Evolutionary conservation across 2,797 vertebrate species (phyloP).

Genomic region (Scolopax bukidnonensis): DNA sequence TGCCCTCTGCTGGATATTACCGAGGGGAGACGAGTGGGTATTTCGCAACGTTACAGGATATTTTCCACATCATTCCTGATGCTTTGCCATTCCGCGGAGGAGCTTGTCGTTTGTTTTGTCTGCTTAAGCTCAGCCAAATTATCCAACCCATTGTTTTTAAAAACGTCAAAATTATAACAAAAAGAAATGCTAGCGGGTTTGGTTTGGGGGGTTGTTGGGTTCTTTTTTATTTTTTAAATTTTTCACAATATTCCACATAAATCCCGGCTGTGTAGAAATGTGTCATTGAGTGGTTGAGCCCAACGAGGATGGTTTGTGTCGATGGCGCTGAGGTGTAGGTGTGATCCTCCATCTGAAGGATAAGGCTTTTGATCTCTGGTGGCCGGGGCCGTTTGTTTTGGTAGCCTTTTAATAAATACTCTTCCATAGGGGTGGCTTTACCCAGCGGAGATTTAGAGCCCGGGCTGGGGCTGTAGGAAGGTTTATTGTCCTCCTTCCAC

Average conservation of each 20-base stretch:
- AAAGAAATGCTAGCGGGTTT: neutral
- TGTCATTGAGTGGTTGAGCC: accelerated
- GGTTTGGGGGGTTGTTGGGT: too few species aligned
- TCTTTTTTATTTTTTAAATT: neutral
- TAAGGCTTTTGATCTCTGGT: neutral
- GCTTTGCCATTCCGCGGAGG: neutral
- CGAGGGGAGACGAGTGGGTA: neutral
- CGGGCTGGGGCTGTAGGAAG: neutral
- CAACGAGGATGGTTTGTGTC: too few species aligned
- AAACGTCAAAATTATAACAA: accelerated
- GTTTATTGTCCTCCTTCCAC: neutral
- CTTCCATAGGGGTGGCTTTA: neutral
- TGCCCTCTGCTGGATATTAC: conserved; percentile 75
- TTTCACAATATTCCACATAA: accelerated
- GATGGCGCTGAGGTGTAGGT: neutral
- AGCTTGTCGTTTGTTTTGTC: neutral
- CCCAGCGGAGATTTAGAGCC: neutral
- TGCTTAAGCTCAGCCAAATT: neutral
- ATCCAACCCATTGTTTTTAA: neutral
- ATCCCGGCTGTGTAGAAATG: accelerated
- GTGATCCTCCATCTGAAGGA: neutral
- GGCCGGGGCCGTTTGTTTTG: neutral
- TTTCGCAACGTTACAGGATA: neutral
- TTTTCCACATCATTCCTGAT: neutral
- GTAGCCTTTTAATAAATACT: neutral